Evolutionary conservation across 2,888 invertebrate species (phyloP).

Genomic region (Sipha maydis): DNA sequence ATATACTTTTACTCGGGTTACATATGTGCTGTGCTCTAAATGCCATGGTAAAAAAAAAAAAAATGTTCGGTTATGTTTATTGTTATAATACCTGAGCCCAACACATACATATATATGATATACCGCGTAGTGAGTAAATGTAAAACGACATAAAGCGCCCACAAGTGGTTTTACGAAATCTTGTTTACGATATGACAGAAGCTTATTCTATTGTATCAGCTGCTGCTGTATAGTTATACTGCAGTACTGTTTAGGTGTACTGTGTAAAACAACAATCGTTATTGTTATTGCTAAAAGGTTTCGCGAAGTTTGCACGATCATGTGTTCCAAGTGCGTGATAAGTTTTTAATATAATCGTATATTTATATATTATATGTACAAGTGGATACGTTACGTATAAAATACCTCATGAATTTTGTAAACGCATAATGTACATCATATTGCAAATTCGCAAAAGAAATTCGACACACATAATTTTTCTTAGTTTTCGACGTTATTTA

Average conservation of each 20-base stretch:
- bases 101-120: neutral
- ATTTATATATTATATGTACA: neutral
- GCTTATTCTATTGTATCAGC: neutral
- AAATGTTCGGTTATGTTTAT: constrained; percentile 3
- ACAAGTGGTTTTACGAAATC: constrained; percentile 1
- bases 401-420: neutral
- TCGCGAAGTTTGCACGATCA: neutral
- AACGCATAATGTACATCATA: neutral
- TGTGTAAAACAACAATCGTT: neutral
- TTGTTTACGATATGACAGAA: neutral
- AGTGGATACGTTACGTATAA: neutral
- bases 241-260: neutral
- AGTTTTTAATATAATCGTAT: neutral
- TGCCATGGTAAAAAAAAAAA: neutral
- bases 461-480: neutral
- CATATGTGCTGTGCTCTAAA: constrained; percentile 11
- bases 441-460: neutral
- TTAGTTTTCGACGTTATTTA: neutral
- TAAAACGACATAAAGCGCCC: neutral
- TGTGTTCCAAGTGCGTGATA: neutral
- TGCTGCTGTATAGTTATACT: neutral
- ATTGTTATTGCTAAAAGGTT: neutral
- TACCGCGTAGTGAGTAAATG: neutral
- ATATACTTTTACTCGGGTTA: constrained; percentile 20
- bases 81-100: neutral